Percentiles rank a stretch among this genome's conserved stretches.
Conservation (phyloP, 2,113 vertebrate species). For the Dipodomys ordii region DNA sequence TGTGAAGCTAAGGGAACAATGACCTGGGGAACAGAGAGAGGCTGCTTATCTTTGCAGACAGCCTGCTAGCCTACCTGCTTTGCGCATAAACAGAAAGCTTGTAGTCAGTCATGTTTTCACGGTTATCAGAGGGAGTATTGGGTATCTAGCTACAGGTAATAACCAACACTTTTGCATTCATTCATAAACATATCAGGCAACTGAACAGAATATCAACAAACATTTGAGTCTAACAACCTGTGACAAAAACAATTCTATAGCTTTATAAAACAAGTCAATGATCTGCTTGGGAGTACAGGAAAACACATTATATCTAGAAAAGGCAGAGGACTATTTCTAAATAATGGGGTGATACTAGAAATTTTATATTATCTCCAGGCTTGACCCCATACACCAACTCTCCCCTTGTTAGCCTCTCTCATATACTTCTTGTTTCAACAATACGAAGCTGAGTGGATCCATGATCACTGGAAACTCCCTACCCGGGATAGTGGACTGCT, state of each 20-base stretch:
- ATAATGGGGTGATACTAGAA: not conserved
- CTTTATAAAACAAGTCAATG: not conserved
- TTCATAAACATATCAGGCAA: not conserved
- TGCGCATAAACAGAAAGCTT: not conserved
- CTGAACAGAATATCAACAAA: not conserved
- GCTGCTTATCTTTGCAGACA: not conserved
- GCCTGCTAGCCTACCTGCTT: not conserved
- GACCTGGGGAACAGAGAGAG: not conserved
- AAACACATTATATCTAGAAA: not conserved
- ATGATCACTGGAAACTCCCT: not conserved
- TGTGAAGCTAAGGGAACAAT: not conserved
- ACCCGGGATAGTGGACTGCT: not conserved
- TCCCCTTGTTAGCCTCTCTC: no score
- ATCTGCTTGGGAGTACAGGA: not conserved
- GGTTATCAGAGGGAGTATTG: not conserved
- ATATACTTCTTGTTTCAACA: not conserved
- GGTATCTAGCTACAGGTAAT: not conserved
- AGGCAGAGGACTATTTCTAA: not conserved
- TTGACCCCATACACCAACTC: not conserved
- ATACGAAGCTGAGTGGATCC: not conserved
- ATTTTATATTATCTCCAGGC: not conserved
- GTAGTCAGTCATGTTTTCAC: not conserved
- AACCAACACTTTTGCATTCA: not conserved
- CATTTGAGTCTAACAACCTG: not conserved
- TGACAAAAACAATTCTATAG: not conserved